Evolutionary conservation across 2,797 vertebrate genomes (phyloP).

Genomic region (Melanotaenia boesemani): DNA sequence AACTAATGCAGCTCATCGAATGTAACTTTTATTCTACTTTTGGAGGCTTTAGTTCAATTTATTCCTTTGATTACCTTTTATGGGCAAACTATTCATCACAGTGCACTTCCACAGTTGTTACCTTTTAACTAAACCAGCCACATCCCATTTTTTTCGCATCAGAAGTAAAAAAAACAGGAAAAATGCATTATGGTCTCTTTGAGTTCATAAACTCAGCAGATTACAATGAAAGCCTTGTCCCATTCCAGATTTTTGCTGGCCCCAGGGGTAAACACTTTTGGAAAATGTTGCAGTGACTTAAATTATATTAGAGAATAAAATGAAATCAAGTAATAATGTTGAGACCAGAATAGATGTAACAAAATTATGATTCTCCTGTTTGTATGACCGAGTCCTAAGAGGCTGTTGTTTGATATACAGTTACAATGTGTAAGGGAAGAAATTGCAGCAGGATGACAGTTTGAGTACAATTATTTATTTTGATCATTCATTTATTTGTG

Average conservation of each 20-base stretch:
- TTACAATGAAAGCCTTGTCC: constrained; percentile 45
- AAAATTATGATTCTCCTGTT: neutral
- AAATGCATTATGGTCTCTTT: constrained; percentile 17
- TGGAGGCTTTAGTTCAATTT: neutral
- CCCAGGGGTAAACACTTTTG: constrained; percentile 23
- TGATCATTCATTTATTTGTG: neutral
- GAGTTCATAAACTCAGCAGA: constrained; percentile 23
- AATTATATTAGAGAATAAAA: constrained; percentile 37
- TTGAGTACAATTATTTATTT: neutral
- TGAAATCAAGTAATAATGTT: constrained; percentile 21
- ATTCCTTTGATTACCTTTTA: constrained; percentile 61
- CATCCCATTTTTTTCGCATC: neutral
- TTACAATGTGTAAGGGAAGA: neutral
- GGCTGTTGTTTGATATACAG: neutral
- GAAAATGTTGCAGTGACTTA: constrained; percentile 9
- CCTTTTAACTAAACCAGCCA: neutral
- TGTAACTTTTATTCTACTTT: constrained; percentile 6
- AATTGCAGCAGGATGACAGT: neutral
- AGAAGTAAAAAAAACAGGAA: neutral
- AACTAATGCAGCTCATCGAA: neutral
- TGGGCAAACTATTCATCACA: constrained; percentile 64
- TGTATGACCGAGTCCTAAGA: neutral
- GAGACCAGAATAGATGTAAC: neutral
- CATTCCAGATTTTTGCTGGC: constrained; percentile 21
- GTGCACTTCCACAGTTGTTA: neutral